Evolutionary conservation across 2,797 vertebrate species (phyloP).

Genomic region (Melopsittacus undulatus): DNA sequence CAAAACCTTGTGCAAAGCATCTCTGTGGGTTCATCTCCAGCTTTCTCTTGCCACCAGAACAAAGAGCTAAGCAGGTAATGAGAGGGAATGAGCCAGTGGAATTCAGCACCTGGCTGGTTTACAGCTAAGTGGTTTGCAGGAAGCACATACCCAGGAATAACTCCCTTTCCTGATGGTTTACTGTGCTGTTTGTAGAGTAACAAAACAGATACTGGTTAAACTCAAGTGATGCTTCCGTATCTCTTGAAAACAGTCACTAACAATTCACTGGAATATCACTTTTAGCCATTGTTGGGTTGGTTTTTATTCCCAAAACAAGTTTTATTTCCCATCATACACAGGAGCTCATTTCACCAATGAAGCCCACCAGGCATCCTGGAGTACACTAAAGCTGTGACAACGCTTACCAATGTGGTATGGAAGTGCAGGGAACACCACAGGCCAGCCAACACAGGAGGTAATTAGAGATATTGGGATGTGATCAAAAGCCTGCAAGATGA

Average conservation of each 20-base stretch:
- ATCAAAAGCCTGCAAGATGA: neutral
- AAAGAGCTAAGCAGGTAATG: neutral
- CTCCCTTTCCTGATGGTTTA: neutral
- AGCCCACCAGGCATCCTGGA: neutral
- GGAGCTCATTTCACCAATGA: neutral
- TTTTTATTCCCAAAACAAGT: neutral
- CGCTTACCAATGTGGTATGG: fast-evolving
- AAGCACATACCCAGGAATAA: neutral
- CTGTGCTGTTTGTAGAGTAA: neutral
- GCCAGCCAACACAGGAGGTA: neutral
- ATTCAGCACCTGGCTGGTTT: neutral
- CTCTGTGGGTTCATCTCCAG: neutral
- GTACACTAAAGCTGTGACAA: neutral
- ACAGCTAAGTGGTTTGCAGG: neutral
- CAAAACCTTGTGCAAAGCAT: neutral
- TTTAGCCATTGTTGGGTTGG: fast-evolving
- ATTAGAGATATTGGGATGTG: neutral
- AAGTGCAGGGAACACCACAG: fast-evolving
- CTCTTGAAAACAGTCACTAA: neutral
- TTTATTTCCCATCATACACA: fast-evolving
- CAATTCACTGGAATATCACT: neutral
- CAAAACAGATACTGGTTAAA: neutral
- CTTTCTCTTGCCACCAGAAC: neutral
- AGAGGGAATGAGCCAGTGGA: neutral
- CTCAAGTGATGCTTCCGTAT: fast-evolving